Conservation (phyloP, 2,797 vertebrate genomes). For the Propithecus perrieri region DNA sequence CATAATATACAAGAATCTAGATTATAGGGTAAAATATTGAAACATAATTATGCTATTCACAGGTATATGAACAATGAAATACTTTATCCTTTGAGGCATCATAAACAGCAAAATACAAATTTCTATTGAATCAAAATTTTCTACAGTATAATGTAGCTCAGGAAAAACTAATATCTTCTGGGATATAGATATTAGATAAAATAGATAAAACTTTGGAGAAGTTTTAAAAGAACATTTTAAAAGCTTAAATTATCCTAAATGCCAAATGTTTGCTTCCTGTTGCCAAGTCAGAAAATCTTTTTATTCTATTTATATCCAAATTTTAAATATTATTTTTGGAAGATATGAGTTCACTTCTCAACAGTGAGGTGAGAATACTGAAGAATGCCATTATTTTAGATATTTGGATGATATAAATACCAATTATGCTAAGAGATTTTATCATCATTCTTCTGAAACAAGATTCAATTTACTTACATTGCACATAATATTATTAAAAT, state of each 20-base stretch:
- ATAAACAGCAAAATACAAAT: background rate
- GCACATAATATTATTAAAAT: background rate
- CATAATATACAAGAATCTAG: background rate
- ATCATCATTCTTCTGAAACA: background rate
- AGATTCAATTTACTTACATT: background rate
- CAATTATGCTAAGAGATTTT: background rate
- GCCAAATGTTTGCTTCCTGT: background rate
- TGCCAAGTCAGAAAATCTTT: background rate
- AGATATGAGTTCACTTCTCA: background rate
- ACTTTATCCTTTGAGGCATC: background rate
- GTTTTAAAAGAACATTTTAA: background rate
- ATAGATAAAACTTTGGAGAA: background rate
- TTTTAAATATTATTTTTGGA: conserved; percentile 4
- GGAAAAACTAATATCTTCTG: background rate
- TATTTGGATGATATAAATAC: background rate
- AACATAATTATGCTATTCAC: background rate
- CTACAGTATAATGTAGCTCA: background rate
- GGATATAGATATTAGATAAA: too few species aligned
- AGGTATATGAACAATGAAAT: background rate
- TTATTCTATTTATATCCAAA: background rate
- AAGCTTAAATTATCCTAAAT: background rate
- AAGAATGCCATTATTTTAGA: background rate
- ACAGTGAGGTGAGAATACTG: background rate
- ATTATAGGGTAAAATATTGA: background rate
- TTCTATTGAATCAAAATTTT: background rate